Conservation (phyloP, 2,888 invertebrate species). For the Bibio marci region DNA sequence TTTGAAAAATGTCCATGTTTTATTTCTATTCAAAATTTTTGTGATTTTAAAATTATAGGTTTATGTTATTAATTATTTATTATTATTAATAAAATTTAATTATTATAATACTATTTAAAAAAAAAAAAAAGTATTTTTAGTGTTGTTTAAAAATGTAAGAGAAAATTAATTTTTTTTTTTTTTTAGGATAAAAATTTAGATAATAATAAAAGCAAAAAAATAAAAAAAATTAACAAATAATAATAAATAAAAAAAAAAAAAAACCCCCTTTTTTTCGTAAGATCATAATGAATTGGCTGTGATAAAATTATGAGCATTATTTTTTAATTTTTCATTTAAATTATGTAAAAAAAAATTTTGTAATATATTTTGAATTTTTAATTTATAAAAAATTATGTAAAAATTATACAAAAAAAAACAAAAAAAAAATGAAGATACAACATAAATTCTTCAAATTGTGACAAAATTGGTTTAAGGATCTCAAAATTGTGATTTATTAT, state of each 20-base stretch:
- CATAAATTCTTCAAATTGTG: background rate
- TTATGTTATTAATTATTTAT: slow-evolving; percentile 19
- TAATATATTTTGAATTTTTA: slow-evolving; percentile 19
- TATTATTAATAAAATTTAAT: slow-evolving; percentile 2
- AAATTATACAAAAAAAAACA: slow-evolving; percentile 8
- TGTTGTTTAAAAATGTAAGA: slow-evolving; percentile 22
- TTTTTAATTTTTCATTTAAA: no score
- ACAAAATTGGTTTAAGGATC: slow-evolving; percentile 17
- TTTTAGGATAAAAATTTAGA: background rate
- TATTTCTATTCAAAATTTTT: slow-evolving; percentile 29
- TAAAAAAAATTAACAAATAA: background rate
- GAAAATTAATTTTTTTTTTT: background rate
- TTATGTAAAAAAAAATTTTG: no score
- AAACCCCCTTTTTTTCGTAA: no score
- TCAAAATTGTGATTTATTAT: slow-evolving; percentile 22
- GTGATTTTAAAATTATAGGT: slow-evolving; percentile 28
- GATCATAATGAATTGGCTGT: slow-evolving; percentile 11
- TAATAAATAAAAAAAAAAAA: no score
- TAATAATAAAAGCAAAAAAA: slow-evolving; percentile 11
- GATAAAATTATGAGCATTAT: no score
- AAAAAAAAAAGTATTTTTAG: slow-evolving; percentile 6
- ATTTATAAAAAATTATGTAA: slow-evolving; percentile 11
- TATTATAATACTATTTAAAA: slow-evolving; percentile 3
- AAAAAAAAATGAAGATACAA: background rate
- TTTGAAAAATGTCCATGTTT: slow-evolving; percentile 17